Evolutionary conservation across 2,888 invertebrate species (phyloP), one percentile per base, ranked within the genome.

Genomic region (Drosophila leonis): DNA sequence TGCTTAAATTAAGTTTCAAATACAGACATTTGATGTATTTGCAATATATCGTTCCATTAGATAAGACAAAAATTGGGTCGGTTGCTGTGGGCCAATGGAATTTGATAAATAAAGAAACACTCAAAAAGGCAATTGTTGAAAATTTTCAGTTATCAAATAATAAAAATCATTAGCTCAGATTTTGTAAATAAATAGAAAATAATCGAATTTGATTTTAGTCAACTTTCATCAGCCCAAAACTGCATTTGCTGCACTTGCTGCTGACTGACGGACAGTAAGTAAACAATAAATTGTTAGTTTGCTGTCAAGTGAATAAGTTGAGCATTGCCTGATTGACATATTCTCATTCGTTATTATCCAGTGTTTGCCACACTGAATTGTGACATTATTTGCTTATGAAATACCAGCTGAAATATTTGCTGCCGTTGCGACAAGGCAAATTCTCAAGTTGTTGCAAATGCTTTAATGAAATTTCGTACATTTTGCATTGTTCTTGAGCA

Each of bases 301-400:
- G 44, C 62, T 59, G 60, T 69, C 69, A 59, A 9, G 18, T 18
- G 35, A 67, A 56, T 67, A 33, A 20, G 8, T 20, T n/a, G 33
- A 29, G 29, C 37, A 15, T 9, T 18, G 49, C 10, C 55, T 68
- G 75, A 62, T 48, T 68, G 69, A 54, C 46, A 48, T 9, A 62
- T 61, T 51, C 48, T 63, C 31, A 54, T 60, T 70, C 35, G 57
- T 63, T 41, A 13, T 55, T 54, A 20, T 31, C 31, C 37, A 33
- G 41, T 49, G 27, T 60, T 15, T 48, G 29, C 13, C n/a, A 54
- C 5, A 13, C 10, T 61, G n/a, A 65, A 65, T 70, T 65, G 52
- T 39, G 49, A 24, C 56, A 63, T 70, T 57, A 61, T 61, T 54
- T 64, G 51, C 70, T 64, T 63, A 80, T 66, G 65, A 66, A 54